Evolutionary conservation across 2,113 vertebrate genomes (phyloP).

Genomic region (Dipodomys spectabilis): DNA sequence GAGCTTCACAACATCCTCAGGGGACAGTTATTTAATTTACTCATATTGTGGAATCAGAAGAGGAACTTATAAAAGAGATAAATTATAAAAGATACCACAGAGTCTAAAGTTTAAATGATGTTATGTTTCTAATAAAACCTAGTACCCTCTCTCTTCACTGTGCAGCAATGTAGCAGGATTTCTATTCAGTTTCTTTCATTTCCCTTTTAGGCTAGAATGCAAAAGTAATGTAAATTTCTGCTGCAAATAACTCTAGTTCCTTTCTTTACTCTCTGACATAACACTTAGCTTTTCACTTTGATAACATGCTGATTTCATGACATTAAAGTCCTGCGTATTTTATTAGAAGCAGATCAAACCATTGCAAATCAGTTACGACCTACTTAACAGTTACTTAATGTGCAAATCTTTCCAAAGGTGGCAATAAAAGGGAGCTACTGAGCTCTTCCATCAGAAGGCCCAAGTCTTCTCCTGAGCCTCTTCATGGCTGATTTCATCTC

Average conservation of each 20-base stretch:
- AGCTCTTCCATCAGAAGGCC: too few species aligned
- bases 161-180: not conserved
- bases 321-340: too few species aligned
- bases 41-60: not conserved
- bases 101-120: not conserved
- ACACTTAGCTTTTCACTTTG: not conserved
- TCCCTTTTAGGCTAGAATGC: not conserved
- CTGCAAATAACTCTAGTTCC: not conserved
- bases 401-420: too few species aligned
- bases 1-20: not conserved
- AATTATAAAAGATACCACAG: not conserved
- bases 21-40: not conserved
- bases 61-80: not conserved
- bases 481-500: slow-evolving; percentile 76
- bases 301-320: not conserved
- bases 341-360: too few species aligned
- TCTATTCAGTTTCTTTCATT: not conserved
- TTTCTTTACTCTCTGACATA: not conserved
- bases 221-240: not conserved
- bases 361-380: too few species aligned
- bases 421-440: too few species aligned
- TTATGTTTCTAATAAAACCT: not conserved
- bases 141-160: not conserved
- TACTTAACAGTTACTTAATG: too few species aligned
- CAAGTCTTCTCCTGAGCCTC: slow-evolving; percentile 28